Percentiles rank a stretch among this genome's conserved stretches.
Evolutionary conservation across 2,797 vertebrate species (phyloP).

Genomic region (Eremophila alpestris): DNA sequence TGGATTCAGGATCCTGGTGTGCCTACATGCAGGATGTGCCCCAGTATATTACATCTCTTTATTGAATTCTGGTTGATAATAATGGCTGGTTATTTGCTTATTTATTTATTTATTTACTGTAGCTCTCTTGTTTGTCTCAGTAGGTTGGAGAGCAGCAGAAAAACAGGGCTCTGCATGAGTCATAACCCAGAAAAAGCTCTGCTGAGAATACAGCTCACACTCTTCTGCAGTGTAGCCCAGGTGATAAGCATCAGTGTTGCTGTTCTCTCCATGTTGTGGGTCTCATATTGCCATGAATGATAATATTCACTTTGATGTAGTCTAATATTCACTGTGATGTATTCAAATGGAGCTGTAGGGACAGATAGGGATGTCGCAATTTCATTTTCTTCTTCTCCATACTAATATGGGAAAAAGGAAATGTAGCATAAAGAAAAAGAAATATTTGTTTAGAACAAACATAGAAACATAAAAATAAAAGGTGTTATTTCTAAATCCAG

Average conservation of each 20-base stretch:
- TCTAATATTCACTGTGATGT: background rate
- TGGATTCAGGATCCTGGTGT: background rate
- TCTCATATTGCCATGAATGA: background rate
- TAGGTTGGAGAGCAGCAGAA: background rate
- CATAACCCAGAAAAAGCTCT: constrained; percentile 42
- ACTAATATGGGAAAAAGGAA: background rate
- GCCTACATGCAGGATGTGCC: background rate
- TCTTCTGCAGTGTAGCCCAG: background rate
- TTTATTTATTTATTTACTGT: background rate
- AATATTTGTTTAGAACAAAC: background rate
- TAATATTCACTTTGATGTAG: background rate
- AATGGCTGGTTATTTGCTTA: background rate
- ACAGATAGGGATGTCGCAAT: background rate
- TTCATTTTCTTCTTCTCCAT: background rate
- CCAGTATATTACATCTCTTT: background rate
- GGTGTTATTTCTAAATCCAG: background rate
- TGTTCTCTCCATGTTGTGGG: background rate
- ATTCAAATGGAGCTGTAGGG: background rate
- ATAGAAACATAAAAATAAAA: background rate
- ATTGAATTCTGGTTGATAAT: background rate
- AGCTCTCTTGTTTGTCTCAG: background rate
- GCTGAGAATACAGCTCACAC: background rate
- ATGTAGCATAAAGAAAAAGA: background rate
- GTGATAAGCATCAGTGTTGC: background rate
- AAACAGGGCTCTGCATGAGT: constrained; percentile 28